Evolutionary conservation across 1,140 invertebrate species (phyloP).

Genomic region (Drosophila biarmipes): DNA sequence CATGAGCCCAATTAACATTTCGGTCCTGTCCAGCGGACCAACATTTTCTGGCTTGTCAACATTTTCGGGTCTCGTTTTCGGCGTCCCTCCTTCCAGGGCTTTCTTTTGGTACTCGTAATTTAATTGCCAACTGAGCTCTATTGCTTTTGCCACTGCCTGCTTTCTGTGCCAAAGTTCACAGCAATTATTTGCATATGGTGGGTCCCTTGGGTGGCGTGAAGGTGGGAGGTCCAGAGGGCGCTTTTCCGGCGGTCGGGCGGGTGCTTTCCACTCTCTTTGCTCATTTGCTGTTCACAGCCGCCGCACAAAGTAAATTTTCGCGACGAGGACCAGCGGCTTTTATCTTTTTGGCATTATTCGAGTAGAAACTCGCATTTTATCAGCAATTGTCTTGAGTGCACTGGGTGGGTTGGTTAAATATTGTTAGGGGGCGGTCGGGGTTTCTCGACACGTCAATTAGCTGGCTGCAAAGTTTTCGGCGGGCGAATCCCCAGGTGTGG

Average conservation of each 20-base stretch:
- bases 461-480: conserved; percentile 28
- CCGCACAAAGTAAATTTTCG: conserved; percentile 54
- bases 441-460: conserved; percentile 61
- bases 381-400: conserved; percentile 53
- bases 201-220: conserved; percentile 40
- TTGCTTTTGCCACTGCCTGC: conserved; percentile 54
- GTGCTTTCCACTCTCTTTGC: conserved; percentile 46
- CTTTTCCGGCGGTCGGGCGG: neutral
- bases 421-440: neutral
- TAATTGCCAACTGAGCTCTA: conserved; percentile 68
- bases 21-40: conserved; percentile 51
- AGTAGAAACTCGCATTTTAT: conserved; percentile 24
- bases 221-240: conserved; percentile 10
- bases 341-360: conserved; percentile 49
- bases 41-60: conserved; percentile 52
- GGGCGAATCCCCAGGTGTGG: conserved; percentile 53
- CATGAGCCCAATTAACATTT: conserved; percentile 81
- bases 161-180: conserved; percentile 65
- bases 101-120: conserved; percentile 62
- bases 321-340: conserved; percentile 41
- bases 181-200: conserved; percentile 64
- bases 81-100: conserved; percentile 29
- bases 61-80: conserved; percentile 32
- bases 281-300: conserved; percentile 65
- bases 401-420: conserved; percentile 1